Evolutionary conservation across 1,140 invertebrate genomes (phyloP).

Genomic region (Limonius californicus): DNA sequence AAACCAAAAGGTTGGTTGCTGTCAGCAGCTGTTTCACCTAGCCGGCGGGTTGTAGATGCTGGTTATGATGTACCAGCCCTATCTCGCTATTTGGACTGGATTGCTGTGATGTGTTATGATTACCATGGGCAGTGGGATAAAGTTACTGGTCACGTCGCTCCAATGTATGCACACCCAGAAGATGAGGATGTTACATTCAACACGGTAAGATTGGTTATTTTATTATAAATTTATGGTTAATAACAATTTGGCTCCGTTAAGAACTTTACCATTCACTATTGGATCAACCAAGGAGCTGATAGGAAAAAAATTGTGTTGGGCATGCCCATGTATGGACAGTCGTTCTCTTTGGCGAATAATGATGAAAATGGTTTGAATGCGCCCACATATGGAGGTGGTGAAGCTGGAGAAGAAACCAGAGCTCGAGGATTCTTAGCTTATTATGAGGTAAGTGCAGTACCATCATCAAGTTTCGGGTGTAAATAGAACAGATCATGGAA

Average conservation of each 20-base stretch:
- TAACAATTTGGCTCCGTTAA: no score
- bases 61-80: conserved; percentile 73
- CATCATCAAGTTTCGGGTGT: no score
- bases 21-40: conserved; percentile 58
- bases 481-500: no score
- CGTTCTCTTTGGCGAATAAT: conserved; percentile 66
- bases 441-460: conserved; percentile 76
- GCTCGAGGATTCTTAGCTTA: conserved; percentile 79
- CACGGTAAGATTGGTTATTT: conserved; percentile 50
- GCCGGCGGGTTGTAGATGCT: conserved; percentile 50
- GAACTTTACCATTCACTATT: conserved; percentile 80
- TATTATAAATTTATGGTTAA: no score
- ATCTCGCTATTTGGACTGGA: conserved; percentile 75
- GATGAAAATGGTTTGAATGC: conserved; percentile 62
- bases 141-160: conserved; percentile 81
- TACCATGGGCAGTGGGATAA: conserved; percentile 90
- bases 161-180: conserved; percentile 69
- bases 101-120: conserved; percentile 88
- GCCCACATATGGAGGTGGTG: conserved; percentile 67
- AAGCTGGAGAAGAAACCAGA: conserved; percentile 74
- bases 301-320: conserved; percentile 73
- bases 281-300: conserved; percentile 74
- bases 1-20: conserved; percentile 51
- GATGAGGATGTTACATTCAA: conserved; percentile 75
- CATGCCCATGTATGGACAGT: conserved; percentile 81